Evolutionary conservation across 2,113 vertebrate species (phyloP), one percentile per base, ranked within the genome.

Genomic region (Orthonyx spaldingii): DNA sequence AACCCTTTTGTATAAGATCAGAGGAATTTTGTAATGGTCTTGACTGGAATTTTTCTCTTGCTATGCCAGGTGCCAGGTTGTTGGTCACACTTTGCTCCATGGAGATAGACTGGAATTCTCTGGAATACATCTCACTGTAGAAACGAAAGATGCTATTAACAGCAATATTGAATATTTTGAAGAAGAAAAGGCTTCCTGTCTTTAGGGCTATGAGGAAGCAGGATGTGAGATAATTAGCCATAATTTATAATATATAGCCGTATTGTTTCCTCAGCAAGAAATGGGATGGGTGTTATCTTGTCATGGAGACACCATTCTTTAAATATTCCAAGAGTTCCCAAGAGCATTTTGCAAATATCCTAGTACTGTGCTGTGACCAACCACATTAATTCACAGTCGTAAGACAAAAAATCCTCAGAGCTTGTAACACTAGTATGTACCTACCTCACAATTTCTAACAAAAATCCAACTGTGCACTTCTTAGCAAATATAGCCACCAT

Each of bases 221-320:
- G 89, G 84, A 95, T 95, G 37, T 87, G 86, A 96, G 76, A 86
- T 94, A 93, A 92, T 95, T 93, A 86, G n/a, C 53, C 37, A 66
- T 88, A 83, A 91, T 81, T 96, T 65, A 69, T 93, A 75, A 53
- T 94, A 90, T 87, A 82, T 89, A 71, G 83, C 50, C 17, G 21
- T 95, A 83, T 89, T 85, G 47, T 94, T 94, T 97, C 82, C 75
- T 84, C 0, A 0, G 37, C 79, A 91, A 93, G 83, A 91, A 94
- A 46, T 85, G 47, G 60, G 37, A 75, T 87, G 66, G 60, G 42
- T 89, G 80, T 83, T 89, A 35, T 35, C 41, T 63, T 81, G 64
- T 79, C 74, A 44, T 55, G 84, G 66, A 89, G 74, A 74, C 52
- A 74, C 47, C 21, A 26, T 83, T 95, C 49, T 91, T 90, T 69